A percentile compares a stretch with the other conserved stretches of the same genome.
Evolutionary conservation across 1,140 invertebrate species (phyloP).

Genomic region (Bombus ignitus): DNA sequence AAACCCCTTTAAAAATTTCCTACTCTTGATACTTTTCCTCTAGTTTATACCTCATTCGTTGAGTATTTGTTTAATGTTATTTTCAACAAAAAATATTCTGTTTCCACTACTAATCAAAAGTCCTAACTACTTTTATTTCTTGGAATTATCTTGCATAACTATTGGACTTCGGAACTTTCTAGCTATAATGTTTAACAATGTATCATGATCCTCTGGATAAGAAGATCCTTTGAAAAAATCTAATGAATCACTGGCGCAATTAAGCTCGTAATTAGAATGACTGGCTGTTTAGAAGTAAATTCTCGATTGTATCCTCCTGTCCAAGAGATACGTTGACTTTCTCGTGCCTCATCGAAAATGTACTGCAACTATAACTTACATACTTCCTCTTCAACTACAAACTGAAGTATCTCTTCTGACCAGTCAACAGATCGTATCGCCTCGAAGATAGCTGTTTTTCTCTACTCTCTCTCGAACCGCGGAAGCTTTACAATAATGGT

Average conservation of each 20-base stretch:
- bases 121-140: not conserved
- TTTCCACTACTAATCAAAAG: not conserved
- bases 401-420: not conserved
- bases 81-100: not conserved
- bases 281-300: not conserved
- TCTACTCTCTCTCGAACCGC: not conserved
- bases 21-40: not conserved
- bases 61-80: too few relatives aligned
- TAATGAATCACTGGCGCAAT: constrained; percentile 26
- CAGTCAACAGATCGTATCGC: constrained; percentile 34
- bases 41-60: not conserved
- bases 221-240: not conserved
- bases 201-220: not conserved
- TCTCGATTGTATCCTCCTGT: too few relatives aligned
- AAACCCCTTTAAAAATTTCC: not conserved
- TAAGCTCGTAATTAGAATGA: constrained; percentile 32
- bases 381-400: not conserved
- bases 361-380: not conserved
- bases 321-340: constrained; percentile 5
- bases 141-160: not conserved
- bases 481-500: constrained; percentile 14
- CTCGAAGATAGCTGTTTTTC: constrained; percentile 5
- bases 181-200: not conserved
- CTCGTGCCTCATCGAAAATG: constrained; percentile 23
- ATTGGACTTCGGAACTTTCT: not conserved